phyloP scores from a whole-genome alignment of 2,113 vertebrate genomes.

The Dasyornis broadbenti region DNA sequence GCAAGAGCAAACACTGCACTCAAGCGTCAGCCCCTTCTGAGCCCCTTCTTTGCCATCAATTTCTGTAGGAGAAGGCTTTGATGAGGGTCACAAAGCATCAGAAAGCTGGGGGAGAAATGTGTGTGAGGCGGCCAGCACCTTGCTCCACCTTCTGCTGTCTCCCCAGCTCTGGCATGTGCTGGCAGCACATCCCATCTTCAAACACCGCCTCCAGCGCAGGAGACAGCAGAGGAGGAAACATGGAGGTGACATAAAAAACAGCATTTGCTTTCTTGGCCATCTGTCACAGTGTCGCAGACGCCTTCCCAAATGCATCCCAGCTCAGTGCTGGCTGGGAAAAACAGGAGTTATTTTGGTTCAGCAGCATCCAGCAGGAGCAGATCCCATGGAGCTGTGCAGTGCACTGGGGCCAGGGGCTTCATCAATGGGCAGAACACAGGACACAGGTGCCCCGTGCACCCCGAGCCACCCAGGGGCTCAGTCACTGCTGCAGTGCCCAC shows the following conservation, averaged over 20 bases:
- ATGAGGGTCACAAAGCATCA: neutral
- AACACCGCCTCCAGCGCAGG: neutral
- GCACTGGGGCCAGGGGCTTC: neutral
- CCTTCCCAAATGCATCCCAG: constrained; percentile 7
- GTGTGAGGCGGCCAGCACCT: neutral
- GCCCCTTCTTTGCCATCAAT: neutral
- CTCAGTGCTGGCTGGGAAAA: neutral
- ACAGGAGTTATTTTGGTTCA: neutral
- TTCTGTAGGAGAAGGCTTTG: neutral
- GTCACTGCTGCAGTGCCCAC: neutral
- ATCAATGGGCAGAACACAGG: neutral
- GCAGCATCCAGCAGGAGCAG: neutral
- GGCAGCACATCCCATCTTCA: neutral
- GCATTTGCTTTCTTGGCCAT: constrained; percentile 47
- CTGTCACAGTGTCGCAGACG: neutral
- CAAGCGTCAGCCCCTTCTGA: neutral
- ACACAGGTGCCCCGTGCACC: neutral
- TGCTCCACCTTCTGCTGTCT: neutral
- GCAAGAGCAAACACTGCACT: neutral
- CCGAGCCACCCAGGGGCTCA: fast-evolving
- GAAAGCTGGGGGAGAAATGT: neutral
- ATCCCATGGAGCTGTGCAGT: fast-evolving
- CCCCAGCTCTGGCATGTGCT: neutral
- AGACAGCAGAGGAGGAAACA: constrained; percentile 37
- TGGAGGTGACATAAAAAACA: constrained; percentile 34